Conservation (phyloP, 2,888 invertebrate species). For the Drosophila greeni region DNA sequence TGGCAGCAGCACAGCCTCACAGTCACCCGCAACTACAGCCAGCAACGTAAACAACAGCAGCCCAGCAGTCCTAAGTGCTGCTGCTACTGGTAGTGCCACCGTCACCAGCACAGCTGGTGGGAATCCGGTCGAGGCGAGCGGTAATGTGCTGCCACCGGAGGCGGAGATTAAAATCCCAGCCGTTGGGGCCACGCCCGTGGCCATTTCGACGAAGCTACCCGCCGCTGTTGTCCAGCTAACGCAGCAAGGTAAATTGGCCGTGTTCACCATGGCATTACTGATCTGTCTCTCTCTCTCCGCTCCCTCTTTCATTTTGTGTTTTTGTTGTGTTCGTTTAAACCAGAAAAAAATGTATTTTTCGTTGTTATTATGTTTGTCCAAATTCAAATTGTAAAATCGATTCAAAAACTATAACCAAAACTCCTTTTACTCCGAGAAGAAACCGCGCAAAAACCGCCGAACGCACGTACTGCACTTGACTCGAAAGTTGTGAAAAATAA, state of each 20-base stretch:
- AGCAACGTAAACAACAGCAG: conserved; percentile 28
- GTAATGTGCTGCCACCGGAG: conserved; percentile 77
- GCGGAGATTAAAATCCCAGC: conserved; percentile 83
- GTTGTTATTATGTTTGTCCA: conserved; percentile 40
- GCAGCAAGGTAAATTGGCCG: conserved; percentile 80
- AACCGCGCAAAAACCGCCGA: conserved; percentile 45
- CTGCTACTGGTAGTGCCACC: conserved; percentile 26
- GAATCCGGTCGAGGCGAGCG: conserved; percentile 55
- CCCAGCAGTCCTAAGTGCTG: conserved; percentile 11
- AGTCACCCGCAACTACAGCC: conserved; percentile 15
- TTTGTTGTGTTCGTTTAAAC: conserved; percentile 52
- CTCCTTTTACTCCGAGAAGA: conserved; percentile 35
- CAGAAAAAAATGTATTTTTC: conserved; percentile 27
- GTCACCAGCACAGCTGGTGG: conserved; percentile 31
- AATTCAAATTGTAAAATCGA: conserved; percentile 39
- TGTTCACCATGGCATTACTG: conserved; percentile 3
- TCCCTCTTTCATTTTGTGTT: conserved; percentile 29
- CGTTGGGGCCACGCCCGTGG: conserved; percentile 82
- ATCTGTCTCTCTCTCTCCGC: conserved; percentile 18
- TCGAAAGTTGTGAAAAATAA: conserved; percentile 10
- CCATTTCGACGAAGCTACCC: conserved; percentile 82
- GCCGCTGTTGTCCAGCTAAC: conserved; percentile 83
- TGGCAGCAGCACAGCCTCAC: conserved; percentile 41
- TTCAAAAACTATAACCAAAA: conserved; percentile 36
- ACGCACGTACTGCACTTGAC: conserved; percentile 27